Base-by-base conservation (phyloP, 2,113 vertebrate species). In the Ascaphus truei region DNA sequence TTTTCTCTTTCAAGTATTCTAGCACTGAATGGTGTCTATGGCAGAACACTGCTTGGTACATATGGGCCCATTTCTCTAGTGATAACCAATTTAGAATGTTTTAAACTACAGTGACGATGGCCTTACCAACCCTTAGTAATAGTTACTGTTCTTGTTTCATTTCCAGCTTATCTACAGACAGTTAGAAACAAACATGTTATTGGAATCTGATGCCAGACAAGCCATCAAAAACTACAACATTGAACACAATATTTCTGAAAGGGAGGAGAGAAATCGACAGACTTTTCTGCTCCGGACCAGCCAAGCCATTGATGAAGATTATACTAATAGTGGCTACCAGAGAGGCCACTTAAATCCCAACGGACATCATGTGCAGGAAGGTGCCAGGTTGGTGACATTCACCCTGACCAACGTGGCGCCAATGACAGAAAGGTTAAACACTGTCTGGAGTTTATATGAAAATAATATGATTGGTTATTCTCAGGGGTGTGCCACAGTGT, bases 391-490 rank as follows among this genome's bases (percentile, higher is more conserved):
- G 13, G 23, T 37, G 18, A 61, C 58, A 3, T 61, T 61, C 15
- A 61, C 58, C 25, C 25, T 61, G 23, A 61, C 58, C 37, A 61
- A 61, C 29, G 58, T 61, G 7, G 58, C 30, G 6, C 58, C 58
- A 13, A 61, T 61, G 37, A 4, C 2, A 45, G 1, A 1, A 5
- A 12, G 18, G 2, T 11, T 61, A 15, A 61, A 61, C 12, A 43
- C 39, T 16, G n/a, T 20, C 6, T 61, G 58, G 58, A 61, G 36
- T 27, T 2, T 43, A 16, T 61, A 61, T 61, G 58, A 61, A 16
- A 20, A 1, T 1, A 25, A 29, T 2, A 27, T 61, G 37, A 43
- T 29, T 18, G 2, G 4, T 7, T 11, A 5, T 13, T 15, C 34
- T n/a, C 13, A 13, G 1, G 15, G 26, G 4, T 61, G 58, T 29